Percentiles rank a stretch among this genome's conserved stretches.
phyloP scores from a whole-genome alignment of 1,140 invertebrate species.

The Apis cerana region DNA sequence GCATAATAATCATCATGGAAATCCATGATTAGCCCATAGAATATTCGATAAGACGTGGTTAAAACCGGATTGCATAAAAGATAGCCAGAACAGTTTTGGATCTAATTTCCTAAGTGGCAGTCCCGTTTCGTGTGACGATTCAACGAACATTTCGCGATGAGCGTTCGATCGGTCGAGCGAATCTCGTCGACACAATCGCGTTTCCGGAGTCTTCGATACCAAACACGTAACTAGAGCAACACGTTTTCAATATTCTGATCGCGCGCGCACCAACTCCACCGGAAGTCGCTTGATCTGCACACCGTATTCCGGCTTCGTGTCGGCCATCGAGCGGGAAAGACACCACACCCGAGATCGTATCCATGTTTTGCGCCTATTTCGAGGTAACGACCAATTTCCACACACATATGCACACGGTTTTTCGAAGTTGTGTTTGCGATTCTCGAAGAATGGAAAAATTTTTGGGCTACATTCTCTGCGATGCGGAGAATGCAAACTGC shows the following conservation, averaged over 20 bases:
- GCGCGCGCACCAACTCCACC: neutral
- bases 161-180: neutral
- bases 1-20: too few relatives aligned
- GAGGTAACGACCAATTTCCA: neutral
- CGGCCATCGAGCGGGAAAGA: slow-evolving; percentile 12
- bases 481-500: neutral
- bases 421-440: neutral
- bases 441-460: neutral
- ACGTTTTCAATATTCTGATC: slow-evolving; percentile 29
- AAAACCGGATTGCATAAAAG: neutral
- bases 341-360: slow-evolving; percentile 1
- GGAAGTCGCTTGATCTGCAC: slow-evolving; percentile 21
- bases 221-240: slow-evolving; percentile 2
- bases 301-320: slow-evolving; percentile 4
- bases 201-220: neutral
- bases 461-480: too few relatives aligned
- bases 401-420: too few relatives aligned
- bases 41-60: too few relatives aligned
- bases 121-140: neutral
- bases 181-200: neutral
- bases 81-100: neutral
- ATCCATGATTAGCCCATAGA: neutral
- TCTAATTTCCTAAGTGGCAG: neutral
- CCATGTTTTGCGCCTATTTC: neutral
- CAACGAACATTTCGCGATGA: neutral